A percentile compares a stretch with the other conserved stretches of the same genome.
These are phyloP conservation scores for Agriopis leucophaearia DNA, from an alignment of 2,888 invertebrate genomes.

Conservation along the genomic window DNA sequence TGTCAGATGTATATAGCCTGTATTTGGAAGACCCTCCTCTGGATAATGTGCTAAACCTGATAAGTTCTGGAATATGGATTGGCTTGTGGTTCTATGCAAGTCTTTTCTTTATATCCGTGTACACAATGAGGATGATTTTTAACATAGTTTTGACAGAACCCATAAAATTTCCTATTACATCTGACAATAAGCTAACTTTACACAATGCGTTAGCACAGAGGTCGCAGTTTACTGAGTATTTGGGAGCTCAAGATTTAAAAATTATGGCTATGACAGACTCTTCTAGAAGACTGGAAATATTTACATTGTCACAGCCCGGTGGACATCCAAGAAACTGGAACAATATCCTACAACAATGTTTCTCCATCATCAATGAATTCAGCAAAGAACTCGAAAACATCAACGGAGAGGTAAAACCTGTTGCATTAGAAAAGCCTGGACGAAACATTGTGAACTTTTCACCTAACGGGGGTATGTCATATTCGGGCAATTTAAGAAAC, in stretches of 20 bases:
- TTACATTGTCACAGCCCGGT: slow-evolving; percentile 92
- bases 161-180: slow-evolving; percentile 88
- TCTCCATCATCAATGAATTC: slow-evolving; percentile 88
- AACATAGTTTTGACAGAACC: slow-evolving; percentile 90
- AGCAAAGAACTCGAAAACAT: slow-evolving; percentile 87
- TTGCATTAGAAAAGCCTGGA: slow-evolving; percentile 55
- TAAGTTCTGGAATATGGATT: slow-evolving; percentile 84
- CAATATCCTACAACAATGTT: slow-evolving; percentile 88
- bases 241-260: slow-evolving; percentile 92
- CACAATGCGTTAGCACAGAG: slow-evolving; percentile 87
- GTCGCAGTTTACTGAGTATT: slow-evolving; percentile 90
- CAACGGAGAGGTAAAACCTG: slow-evolving; percentile 65
- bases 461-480: slow-evolving; percentile 56
- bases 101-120: slow-evolving; percentile 89
- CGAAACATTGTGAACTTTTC: slow-evolving; percentile 56
- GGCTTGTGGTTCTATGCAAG: slow-evolving; percentile 90
- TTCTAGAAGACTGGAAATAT: slow-evolving; percentile 88
- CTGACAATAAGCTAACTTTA: slow-evolving; percentile 82
- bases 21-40: slow-evolving; percentile 83
- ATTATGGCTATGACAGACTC: slow-evolving; percentile 88
- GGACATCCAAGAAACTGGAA: slow-evolving; percentile 97
- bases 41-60: slow-evolving; percentile 77
- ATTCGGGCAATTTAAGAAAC: slow-evolving; percentile 66
- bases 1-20: slow-evolving; percentile 84
- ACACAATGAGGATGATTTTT: slow-evolving; percentile 90